Percentiles rank a stretch among this genome's conserved stretches.
Evolutionary conservation across 2,113 vertebrate species (phyloP).

Genomic region (Crotalus viridis): DNA sequence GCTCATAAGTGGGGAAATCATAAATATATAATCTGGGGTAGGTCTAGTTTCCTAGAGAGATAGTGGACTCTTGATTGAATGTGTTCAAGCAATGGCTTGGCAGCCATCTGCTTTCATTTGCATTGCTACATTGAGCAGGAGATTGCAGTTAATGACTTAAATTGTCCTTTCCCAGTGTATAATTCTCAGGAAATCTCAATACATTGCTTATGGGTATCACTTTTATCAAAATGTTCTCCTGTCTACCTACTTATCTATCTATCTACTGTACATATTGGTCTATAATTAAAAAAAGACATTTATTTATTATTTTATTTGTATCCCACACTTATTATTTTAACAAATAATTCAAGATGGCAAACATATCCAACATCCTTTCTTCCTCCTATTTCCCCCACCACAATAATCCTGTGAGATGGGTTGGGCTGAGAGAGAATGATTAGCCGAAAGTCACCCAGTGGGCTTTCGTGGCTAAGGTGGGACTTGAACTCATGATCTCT

Average conservation of each 20-base stretch:
- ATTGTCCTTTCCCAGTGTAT: no score
- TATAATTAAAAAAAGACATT: neutral
- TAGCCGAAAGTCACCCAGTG: no score
- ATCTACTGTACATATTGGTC: neutral
- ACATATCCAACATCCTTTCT: neutral
- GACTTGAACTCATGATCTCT: no score
- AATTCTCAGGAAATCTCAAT: no score
- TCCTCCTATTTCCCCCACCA: neutral
- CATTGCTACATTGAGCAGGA: no score
- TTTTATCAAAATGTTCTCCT: neutral
- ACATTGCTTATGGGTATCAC: no score
- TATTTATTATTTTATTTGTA: neutral
- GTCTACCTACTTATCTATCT: neutral
- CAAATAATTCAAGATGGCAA: neutral
- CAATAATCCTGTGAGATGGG: no score
- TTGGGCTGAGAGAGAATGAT: no score
- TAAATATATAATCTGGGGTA: neutral
- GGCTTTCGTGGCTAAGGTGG: no score
- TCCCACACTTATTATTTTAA: neutral
- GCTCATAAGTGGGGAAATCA: neutral
- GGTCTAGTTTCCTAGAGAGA: neutral
- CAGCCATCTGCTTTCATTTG: no score
- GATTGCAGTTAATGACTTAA: no score
- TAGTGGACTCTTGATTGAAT: neutral
- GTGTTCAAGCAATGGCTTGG: neutral